Conservation (phyloP, 2,797 vertebrate species). For the Lutjanus argentimaculatus region DNA sequence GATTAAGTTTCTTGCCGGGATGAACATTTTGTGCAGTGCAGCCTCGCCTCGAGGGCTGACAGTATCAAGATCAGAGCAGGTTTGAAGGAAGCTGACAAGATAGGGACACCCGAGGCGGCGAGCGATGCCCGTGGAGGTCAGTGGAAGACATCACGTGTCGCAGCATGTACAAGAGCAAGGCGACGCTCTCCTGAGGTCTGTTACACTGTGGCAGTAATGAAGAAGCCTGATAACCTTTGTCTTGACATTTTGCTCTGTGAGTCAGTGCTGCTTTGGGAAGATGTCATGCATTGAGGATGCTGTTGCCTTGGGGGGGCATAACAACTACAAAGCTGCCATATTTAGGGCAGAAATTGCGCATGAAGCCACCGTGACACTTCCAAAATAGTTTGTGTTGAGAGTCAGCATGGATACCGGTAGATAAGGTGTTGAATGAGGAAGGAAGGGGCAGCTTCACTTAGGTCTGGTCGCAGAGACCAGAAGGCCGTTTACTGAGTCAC, state of each 20-base stretch:
- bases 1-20: conserved; percentile 34
- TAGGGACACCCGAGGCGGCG: conserved; percentile 56
- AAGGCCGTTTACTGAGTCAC: conserved; percentile 25
- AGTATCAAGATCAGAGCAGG: conserved; percentile 54
- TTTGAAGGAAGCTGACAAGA: conserved; percentile 63
- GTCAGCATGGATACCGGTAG: conserved; percentile 10
- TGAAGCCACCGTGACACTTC: conserved; percentile 43
- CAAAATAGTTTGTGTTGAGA: conserved; percentile 42
- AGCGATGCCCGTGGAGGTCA: conserved; percentile 62
- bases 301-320: conserved; percentile 42
- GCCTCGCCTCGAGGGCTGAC: conserved; percentile 38
- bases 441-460: conserved; percentile 4
- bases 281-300: conserved; percentile 61
- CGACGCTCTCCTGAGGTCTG: conserved; percentile 50
- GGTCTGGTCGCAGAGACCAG: conserved; percentile 22
- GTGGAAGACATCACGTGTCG: conserved; percentile 45
- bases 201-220: conserved; percentile 55
- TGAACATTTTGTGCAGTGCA: conserved; percentile 43
- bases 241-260: conserved; percentile 74
- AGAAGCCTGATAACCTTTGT: conserved; percentile 74
- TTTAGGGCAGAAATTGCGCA: conserved; percentile 59
- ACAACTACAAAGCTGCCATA: conserved; percentile 56
- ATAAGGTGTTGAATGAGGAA: conserved; percentile 32
- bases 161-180: conserved; percentile 23
- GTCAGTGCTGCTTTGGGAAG: conserved; percentile 72